Evolutionary conservation across 2,797 vertebrate genomes (phyloP).

Genomic region (Sphenodon punctatus): DNA sequence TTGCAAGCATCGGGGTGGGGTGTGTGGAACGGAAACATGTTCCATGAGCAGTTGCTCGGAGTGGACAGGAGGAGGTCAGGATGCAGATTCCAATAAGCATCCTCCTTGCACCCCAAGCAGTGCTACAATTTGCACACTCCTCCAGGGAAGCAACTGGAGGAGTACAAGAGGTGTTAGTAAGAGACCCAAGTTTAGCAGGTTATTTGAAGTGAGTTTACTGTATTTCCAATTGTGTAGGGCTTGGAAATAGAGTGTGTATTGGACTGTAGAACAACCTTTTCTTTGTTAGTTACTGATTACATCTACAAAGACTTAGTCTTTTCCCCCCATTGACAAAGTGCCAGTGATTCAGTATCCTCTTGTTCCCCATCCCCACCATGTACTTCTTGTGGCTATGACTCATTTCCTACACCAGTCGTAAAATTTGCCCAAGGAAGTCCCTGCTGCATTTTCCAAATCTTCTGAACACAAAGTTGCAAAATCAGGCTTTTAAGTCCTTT

Average conservation of each 20-base stretch:
- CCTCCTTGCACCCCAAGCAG: background rate
- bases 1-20: too few relatives aligned
- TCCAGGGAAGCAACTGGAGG: background rate
- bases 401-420: background rate
- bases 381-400: slow-evolving; percentile 10
- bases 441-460: background rate
- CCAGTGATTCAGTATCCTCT: background rate
- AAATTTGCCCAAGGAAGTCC: background rate
- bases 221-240: background rate
- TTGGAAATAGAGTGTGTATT: too few relatives aligned
- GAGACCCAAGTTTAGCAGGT: too few relatives aligned
- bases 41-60: background rate
- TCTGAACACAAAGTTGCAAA: background rate
- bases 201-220: background rate
- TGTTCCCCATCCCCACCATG: background rate
- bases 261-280: background rate
- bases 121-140: too few relatives aligned
- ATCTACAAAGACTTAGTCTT: too few relatives aligned
- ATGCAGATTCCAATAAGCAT: background rate
- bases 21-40: background rate
- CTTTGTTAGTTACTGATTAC: background rate
- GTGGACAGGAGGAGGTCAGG: background rate
- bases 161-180: too few relatives aligned
- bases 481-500: background rate
- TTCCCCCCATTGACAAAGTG: too few relatives aligned